phyloP scores from a whole-genome alignment of 1,140 invertebrate genomes.

The Solen grandis region DNA sequence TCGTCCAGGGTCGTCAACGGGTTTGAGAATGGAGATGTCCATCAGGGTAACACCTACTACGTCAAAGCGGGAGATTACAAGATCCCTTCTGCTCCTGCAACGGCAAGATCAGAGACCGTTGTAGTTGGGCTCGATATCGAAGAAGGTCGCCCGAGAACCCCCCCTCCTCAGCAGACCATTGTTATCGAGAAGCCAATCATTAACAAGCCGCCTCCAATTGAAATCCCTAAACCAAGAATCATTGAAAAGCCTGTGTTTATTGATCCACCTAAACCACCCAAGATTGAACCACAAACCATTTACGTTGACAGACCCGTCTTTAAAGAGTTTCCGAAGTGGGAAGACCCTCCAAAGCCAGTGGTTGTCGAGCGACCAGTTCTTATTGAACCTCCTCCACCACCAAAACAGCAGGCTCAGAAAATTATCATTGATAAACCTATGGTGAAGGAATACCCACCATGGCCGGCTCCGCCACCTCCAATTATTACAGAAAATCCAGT shows the following conservation, averaged over 20 bases:
- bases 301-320: conserved; percentile 47
- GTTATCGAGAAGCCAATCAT: conserved; percentile 39
- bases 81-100: not conserved
- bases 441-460: conserved; percentile 5
- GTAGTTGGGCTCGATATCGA: conserved; percentile 17
- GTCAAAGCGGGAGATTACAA: conserved; percentile 33
- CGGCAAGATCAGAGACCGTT: conserved; percentile 6
- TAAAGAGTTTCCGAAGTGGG: conserved; percentile 31
- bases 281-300: conserved; percentile 24
- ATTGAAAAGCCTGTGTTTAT: conserved; percentile 34
- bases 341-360: conserved; percentile 29
- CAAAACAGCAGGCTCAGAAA: conserved; percentile 18
- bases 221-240: conserved; percentile 6
- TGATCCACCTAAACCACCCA: conserved; percentile 20
- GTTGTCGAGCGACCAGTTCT: conserved; percentile 18
- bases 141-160: not conserved
- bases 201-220: conserved; percentile 15
- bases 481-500: conserved; percentile 15
- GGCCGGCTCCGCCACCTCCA: conserved; percentile 28
- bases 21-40: too few relatives aligned
- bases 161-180: too few relatives aligned
- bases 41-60: conserved; percentile 37
- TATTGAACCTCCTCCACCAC: conserved; percentile 30
- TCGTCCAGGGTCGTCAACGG: too few relatives aligned
- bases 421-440: conserved; percentile 44